Evolutionary conservation across 2,797 vertebrate genomes (phyloP), one percentile per base, ranked within the genome.

Genomic region (Bradypodion pumilum): DNA sequence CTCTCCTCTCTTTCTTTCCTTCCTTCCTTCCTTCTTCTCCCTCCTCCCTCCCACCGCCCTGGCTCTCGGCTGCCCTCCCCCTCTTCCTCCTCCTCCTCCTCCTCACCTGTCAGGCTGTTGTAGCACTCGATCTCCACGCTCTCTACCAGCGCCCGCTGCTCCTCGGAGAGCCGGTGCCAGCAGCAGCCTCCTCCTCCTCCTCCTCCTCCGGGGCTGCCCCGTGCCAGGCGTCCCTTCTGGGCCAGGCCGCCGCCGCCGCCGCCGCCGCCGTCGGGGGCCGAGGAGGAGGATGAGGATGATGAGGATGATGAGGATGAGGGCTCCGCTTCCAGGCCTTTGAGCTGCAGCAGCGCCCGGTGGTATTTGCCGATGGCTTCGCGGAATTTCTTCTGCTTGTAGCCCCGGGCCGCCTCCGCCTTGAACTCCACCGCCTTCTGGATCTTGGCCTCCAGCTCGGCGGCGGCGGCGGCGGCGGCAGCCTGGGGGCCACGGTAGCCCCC

Each of bases 301-400:
- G n/a, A n/a, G n/a, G n/a, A n/a, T n/a, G n/a, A n/a, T n/a, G 5
- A 6, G 10, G 44, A 5, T 16, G 44, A 5, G 13, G 96, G 94
- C 25, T 97, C 96, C 59, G 12, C 23, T 10, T 63, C 62, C 60
- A 65, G 77, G 1, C 97, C 97, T 91, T 98, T 98, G 75, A 98
- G 95, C 90, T 98, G 97, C 90, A 98, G 96, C 89, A 98, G 96
- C 25, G 98, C 97, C 88, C 98, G 97, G 92, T 98, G 98, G 84
- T 98, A 98, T 92, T 98, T 98, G 91, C 98, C 98, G 79, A 98
- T 98, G 84, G 98, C 98, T 84, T 98, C 98, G 91, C 98, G 96
- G 91, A 98, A 98, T 95, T 98, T 98, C 96, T 98, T 98, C 94
- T 98, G 97, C 92, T 97, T 97, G 94, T 98, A 98, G 92, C 97